These are phyloP conservation scores for Iguana delicatissima DNA, from an alignment of 2,797 vertebrate genomes.

Conservation along the genomic window DNA sequence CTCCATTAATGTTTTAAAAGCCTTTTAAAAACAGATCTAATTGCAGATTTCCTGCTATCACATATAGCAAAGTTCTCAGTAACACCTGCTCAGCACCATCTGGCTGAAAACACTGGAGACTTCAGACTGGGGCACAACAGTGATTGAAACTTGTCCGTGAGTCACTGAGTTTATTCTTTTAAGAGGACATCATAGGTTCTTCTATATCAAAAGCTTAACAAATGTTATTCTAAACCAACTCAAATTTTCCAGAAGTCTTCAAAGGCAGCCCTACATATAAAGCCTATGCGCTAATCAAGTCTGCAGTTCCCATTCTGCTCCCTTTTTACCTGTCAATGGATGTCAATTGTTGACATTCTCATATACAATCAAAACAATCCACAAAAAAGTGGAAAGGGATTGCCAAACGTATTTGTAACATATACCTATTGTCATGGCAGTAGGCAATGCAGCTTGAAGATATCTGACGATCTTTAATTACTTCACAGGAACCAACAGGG, in stretches of 20 bases:
- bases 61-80: not conserved
- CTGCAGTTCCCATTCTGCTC: not conserved
- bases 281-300: not conserved
- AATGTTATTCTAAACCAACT: not conserved
- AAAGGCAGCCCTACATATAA: not conserved
- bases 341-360: not conserved
- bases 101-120: not conserved
- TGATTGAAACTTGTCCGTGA: not conserved
- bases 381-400: not conserved
- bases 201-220: not conserved
- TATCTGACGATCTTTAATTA: no score
- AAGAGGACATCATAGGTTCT: not conserved
- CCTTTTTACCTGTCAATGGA: not conserved
- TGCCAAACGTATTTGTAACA: no score
- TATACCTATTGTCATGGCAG: no score
- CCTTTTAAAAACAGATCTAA: not conserved
- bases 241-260: not conserved
- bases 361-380: not conserved
- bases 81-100: slow-evolving; percentile 2
- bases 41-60: not conserved
- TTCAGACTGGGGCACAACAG: not conserved
- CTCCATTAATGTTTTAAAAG: not conserved
- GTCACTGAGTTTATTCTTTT: not conserved
- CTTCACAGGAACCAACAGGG: no score
- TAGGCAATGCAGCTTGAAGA: no score